Base-by-base conservation (phyloP, 2,113 vertebrate genomes). In the Myxocyprinus asiaticus region DNA sequence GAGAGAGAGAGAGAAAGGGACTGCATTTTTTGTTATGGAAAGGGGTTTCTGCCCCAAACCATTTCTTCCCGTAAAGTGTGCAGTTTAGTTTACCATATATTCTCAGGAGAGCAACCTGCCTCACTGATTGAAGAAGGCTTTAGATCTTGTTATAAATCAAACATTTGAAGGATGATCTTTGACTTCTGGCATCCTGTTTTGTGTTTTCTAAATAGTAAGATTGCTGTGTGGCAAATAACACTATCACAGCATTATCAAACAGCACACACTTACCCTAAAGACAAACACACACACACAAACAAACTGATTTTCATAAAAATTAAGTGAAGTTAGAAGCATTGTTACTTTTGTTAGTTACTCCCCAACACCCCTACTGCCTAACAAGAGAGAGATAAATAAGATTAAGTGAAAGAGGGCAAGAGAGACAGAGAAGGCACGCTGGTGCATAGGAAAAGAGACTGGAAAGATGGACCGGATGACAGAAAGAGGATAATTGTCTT, bases 61-160 rank as follows among this genome's bases (percentile, higher is more conserved):
- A 62, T 61, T 61, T 43, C 42, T 61, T 58, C 44, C 56, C 44
- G 22, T 43, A 43, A 50, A 70, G 14, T 55, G 22, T 70, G 50
- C 67, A n/a, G 56, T 48, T 43, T 33, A 62, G 44, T 11, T 12
- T 9, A 14, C 6, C 4, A 22, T 61, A 33, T 1, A 51, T n/a
- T 58, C 71, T 74, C 56, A 74, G 10, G 44, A 74, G 45, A 50
- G 44, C 71, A 42, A 74, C 58, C 71, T 74, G 58, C 48, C 58
- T 50, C 48, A 6, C 45, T 33, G 56, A 62, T 44, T 74, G 71
- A 62, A 74, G 45, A 62, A 7, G 11, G 55, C 55, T 58, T 58
- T 15, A 58, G 55, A 58, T 58, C 55, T 58, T 58, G n/a, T 14
- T 7, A 58, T 58, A 58, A 74, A 74, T 11, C 44, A 33, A 48